phyloP scores from a whole-genome alignment of 1,140 invertebrate species.

The Trichomalopsis sarcophagae region DNA sequence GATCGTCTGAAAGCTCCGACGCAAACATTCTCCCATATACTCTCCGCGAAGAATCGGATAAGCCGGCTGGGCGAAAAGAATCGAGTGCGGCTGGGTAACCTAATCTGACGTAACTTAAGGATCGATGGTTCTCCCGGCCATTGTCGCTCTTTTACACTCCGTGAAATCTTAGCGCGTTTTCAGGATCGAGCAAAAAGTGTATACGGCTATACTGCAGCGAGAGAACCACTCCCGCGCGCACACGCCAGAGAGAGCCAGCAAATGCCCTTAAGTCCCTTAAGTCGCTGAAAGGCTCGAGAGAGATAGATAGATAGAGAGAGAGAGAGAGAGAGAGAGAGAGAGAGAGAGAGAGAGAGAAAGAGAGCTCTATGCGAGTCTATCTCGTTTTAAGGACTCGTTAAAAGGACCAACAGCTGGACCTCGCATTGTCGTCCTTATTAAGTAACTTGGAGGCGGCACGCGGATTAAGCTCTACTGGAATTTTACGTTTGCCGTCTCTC shows the following conservation, averaged over 20 bases:
- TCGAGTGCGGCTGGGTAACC: conserved; percentile 39
- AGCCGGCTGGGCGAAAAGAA: conserved; percentile 34
- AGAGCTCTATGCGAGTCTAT: not conserved
- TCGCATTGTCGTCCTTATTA: conserved; percentile 46
- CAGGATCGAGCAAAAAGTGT: conserved; percentile 21
- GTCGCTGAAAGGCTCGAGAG: conserved; percentile 28
- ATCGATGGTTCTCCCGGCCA: not conserved
- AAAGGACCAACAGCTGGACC: conserved; percentile 47
- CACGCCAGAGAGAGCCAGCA: not conserved
- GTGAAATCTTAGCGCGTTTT: conserved; percentile 15
- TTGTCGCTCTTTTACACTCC: not conserved
- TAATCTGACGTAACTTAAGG: conserved; percentile 47
- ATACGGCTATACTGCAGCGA: not conserved
- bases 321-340: no score
- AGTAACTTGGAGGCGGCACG: conserved; percentile 41
- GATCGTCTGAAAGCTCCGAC: not conserved
- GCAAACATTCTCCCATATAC: not conserved
- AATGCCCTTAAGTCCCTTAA: conserved; percentile 39
- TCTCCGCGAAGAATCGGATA: conserved; percentile 41
- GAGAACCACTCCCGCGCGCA: not conserved
- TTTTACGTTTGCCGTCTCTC: conserved; percentile 14
- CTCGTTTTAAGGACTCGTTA: conserved; percentile 41
- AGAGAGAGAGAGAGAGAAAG: no score
- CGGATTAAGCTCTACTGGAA: conserved; percentile 3
- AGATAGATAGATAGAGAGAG: no score